Conservation (phyloP, 2,888 invertebrate species). For the Agrochola lychnidis region DNA sequence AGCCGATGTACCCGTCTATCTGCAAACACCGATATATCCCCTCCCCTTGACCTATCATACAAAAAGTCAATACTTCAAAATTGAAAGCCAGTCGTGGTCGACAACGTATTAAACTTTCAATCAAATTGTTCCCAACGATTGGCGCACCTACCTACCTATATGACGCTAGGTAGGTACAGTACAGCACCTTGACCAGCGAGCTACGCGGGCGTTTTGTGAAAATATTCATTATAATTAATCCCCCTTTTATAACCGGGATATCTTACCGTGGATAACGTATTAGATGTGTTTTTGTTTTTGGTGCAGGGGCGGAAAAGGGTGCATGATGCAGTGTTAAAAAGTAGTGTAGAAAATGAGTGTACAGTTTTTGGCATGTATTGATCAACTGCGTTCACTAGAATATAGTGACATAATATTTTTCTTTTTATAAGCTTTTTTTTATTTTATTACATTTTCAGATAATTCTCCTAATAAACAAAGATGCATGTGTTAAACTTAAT, state of each 20-base stretch:
- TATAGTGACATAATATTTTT: neutral
- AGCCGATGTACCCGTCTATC: conserved; percentile 8
- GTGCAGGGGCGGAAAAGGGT: neutral
- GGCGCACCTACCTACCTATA: neutral
- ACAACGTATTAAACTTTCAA: conserved; percentile 63
- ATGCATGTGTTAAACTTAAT: neutral
- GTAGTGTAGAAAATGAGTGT: neutral
- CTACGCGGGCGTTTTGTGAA: conserved; percentile 41
- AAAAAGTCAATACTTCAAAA: conserved; percentile 63
- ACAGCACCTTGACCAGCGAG: conserved; percentile 18
- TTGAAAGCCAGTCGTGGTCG: conserved; percentile 53
- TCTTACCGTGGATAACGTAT: neutral
- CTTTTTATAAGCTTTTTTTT: neutral
- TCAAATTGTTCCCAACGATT: conserved; percentile 59
- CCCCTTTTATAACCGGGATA: conserved; percentile 48
- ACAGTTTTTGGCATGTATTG: neutral
- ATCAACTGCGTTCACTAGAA: neutral
- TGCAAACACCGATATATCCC: conserved; percentile 16
- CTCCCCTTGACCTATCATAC: conserved; percentile 27
- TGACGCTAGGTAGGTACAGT: neutral
- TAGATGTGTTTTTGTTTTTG: conserved; percentile 20
- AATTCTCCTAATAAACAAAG: neutral
- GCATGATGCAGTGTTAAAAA: neutral
- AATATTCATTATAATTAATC: conserved; percentile 72
- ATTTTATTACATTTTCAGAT: neutral